A percentile compares a stretch with the other conserved stretches of the same genome.
Evolutionary conservation across 2,113 vertebrate species (phyloP).

Genomic region (Periophthalmodon schlosseri): DNA sequence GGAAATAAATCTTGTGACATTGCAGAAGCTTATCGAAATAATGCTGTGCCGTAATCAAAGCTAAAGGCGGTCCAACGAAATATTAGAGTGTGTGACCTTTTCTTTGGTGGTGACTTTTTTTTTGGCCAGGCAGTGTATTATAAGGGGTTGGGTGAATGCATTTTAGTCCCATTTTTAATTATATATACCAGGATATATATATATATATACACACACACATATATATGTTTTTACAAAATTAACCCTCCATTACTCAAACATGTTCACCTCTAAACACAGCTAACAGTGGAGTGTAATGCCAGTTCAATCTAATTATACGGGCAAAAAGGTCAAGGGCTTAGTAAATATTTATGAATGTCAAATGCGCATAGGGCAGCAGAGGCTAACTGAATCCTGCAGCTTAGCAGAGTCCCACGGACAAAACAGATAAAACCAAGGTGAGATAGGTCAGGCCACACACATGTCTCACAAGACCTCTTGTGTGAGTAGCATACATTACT

Average conservation of each 20-base stretch:
- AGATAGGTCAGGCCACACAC: not conserved
- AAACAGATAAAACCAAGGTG: not conserved
- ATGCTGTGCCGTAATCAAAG: too few relatives aligned
- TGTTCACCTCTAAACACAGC: not conserved
- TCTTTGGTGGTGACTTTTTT: too few relatives aligned
- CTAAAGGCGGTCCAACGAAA: too few relatives aligned
- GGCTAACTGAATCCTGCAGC: constrained; percentile 1
- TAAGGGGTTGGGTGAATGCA: not conserved
- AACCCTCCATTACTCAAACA: not conserved
- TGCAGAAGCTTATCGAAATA: too few relatives aligned
- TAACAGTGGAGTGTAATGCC: not conserved
- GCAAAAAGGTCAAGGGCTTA: constrained; percentile 3
- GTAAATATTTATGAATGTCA: constrained; percentile 20
- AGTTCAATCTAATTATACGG: not conserved
- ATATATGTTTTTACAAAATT: not conserved
- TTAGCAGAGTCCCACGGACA: not conserved
- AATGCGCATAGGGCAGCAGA: not conserved
- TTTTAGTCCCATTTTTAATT: not conserved
- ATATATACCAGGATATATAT: too few relatives aligned
- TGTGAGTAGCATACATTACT: constrained; percentile 11
- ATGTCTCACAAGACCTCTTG: not conserved
- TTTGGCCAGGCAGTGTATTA: too few relatives aligned
- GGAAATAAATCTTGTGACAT: too few relatives aligned
- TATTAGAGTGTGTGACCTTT: too few relatives aligned
- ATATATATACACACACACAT: too few relatives aligned